A percentile compares a stretch with the other conserved stretches of the same genome.
Evolutionary conservation across 2,888 invertebrate species (phyloP).

Genomic region (Lamellibrachia columna): DNA sequence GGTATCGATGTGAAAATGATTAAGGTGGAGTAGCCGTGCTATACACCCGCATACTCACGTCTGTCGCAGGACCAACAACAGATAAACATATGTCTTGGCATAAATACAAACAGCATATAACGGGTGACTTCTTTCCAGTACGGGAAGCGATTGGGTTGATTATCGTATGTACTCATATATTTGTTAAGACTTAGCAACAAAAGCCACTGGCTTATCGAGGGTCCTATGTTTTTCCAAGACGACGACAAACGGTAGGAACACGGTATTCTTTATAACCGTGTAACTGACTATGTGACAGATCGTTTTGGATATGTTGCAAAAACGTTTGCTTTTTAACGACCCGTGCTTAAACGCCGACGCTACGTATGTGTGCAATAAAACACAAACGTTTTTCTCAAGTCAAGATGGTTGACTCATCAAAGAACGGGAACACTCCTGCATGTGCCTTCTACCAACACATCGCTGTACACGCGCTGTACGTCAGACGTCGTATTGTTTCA

Average conservation of each 20-base stretch:
- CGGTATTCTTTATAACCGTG: too few species aligned
- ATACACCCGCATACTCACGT: neutral
- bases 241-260: neutral
- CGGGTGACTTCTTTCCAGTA: neutral
- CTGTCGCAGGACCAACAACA: neutral
- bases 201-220: neutral
- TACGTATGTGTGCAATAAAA: too few species aligned
- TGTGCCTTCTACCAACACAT: too few species aligned
- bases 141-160: neutral
- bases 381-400: too few species aligned
- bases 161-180: neutral
- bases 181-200: neutral
- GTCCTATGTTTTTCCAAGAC: neutral
- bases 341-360: too few species aligned
- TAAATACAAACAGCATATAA: neutral
- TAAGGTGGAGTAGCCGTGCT: neutral
- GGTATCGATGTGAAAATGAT: neutral
- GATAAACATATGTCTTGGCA: neutral
- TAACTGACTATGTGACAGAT: neutral
- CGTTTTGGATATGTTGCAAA: neutral
- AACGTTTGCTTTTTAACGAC: too few species aligned
- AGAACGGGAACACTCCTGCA: too few species aligned
- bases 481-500: too few species aligned
- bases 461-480: too few species aligned
- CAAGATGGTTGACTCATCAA: too few species aligned